Base-by-base conservation (phyloP, 2,797 vertebrate species). In the Enteromius viviparus region DNA sequence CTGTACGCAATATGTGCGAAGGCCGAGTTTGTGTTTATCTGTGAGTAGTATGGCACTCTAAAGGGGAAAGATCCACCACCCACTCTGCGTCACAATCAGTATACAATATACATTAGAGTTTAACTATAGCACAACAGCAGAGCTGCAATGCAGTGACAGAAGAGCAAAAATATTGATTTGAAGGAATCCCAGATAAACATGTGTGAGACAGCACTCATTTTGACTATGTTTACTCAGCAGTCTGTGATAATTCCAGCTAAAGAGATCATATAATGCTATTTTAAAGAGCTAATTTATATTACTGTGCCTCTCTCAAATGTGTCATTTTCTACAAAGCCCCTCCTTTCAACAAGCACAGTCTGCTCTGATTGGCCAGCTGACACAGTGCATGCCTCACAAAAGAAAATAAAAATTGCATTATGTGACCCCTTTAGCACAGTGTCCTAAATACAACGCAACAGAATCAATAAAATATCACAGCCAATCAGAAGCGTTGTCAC, bases 41-140 rank as follows among this genome's bases (percentile, higher is more conserved):
- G 51, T 72, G 62, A 78, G 60, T 47, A 51, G 37, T 51, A 34
- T 76, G 53, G 62, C 32, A 85, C 58, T 47, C 55, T 53, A 34
- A 60, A 34, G 32, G 21, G 37, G 29, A 71, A 76, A 76, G 49
- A 60, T 78, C 66, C 65, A 70, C 70, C 65, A 72, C 86, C 37
- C 71, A 62, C 72, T 23, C 78, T 62, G 66, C 26, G 9, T 78
- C 68, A 69, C 49, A 74, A 70, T 66, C 74, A 87, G 71, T 34
- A 87, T 86, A 60, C 84, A 88, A 84, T 86, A 87, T 87, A 87
- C 78, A 87, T 87, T 80, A 80, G 84, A 47, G 40, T 78, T 80
- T 32, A 80, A 82, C 62, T 85, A 80, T 84, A 74, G 78, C 47
- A 76, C 42, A 60, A 78, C n/a, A 26, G 19, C 68, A 58, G 58